phyloP scores from a whole-genome alignment of 2,797 vertebrate genomes.

The Liparis tanakae region DNA sequence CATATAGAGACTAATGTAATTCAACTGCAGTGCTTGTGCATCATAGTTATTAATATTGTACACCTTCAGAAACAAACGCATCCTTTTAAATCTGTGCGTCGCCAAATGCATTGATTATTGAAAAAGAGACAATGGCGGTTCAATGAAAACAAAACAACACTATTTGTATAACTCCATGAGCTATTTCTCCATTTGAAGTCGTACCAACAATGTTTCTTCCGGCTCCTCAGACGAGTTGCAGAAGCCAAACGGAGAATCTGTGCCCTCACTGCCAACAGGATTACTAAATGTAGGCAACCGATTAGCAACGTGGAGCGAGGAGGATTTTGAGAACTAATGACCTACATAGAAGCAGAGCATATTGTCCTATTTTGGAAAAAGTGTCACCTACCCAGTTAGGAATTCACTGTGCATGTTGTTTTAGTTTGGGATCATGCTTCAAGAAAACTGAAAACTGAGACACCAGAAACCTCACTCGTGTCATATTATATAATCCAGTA shows the following conservation, averaged over 20 bases:
- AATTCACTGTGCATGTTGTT: constrained; percentile 4
- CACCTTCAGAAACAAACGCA: not conserved
- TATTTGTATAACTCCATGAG: constrained; percentile 2
- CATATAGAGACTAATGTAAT: not conserved
- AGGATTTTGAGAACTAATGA: constrained; percentile 69
- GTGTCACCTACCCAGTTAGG: constrained; percentile 24
- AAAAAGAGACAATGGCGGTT: not conserved
- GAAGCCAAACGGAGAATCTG: constrained; percentile 60
- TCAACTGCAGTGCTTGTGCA: not conserved
- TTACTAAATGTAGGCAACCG: constrained; percentile 72
- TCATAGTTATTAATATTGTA: not conserved
- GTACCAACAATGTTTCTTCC: constrained; percentile 46
- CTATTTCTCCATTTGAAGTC: constrained; percentile 28
- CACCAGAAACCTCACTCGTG: not conserved
- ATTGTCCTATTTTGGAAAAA: constrained; percentile 21
- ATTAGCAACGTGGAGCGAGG: constrained; percentile 57
- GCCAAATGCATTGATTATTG: not conserved
- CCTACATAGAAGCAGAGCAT: constrained; percentile 54
- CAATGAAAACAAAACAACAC: constrained; percentile 15
- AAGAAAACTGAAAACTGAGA: constrained; percentile 1
- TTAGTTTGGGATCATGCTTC: not conserved
- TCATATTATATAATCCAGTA: not conserved
- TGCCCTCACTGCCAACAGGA: constrained; percentile 63
- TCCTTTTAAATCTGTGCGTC: not conserved
- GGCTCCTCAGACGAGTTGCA: constrained; percentile 49